Evolutionary conservation across 1,140 invertebrate genomes (phyloP), one percentile per base, ranked within the genome.

Genomic region (Heterodera schachtii): DNA sequence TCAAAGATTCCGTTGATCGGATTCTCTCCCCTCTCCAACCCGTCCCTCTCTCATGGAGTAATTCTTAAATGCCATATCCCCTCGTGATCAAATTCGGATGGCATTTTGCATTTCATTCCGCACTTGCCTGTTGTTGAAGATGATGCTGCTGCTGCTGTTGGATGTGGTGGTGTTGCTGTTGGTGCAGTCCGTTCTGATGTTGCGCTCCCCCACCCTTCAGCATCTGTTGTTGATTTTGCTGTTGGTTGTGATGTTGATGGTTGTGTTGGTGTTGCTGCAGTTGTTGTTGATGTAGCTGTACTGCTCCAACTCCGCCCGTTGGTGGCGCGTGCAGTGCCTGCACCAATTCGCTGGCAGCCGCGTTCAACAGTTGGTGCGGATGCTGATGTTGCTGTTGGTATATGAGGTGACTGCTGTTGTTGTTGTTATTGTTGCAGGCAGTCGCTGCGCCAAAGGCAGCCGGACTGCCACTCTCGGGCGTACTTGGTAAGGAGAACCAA

Each of bases 221-320:
- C 16, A 76, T 77, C 19, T 31, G 60, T 81, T 81, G 73, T 73
- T n/a, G n/a, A n/a, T n/a, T n/a, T n/a, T n/a, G n/a, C n/a, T n/a
- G n/a, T n/a, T n/a, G n/a, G n/a, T n/a, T n/a, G n/a, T 81, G 69
- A 21, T 81, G 46, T 19, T 73, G 76, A 47, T 52, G 44, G 13
- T 73, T n/a, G 78, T 21, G 19, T 60, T 73, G 79, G 74, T 46
- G 73, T 44, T 43, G 73, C 11, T 64, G 76, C 74, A 43, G 43
- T 75, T 46, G 52, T 82, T 76, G 75, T 66, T 82, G 81, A 67
- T n/a, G n/a, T n/a, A n/a, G n/a, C n/a, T 80, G 80, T 80, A 57
- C 69, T 82, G 69, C 46, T 82, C 74, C 44, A 44, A 44, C n/a
- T 85, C 79, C 78, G 75, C 75, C 13, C 84, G 87, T 70, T 81